Conservation (phyloP, 2,797 vertebrate genomes). For the Trematocara caparti region DNA sequence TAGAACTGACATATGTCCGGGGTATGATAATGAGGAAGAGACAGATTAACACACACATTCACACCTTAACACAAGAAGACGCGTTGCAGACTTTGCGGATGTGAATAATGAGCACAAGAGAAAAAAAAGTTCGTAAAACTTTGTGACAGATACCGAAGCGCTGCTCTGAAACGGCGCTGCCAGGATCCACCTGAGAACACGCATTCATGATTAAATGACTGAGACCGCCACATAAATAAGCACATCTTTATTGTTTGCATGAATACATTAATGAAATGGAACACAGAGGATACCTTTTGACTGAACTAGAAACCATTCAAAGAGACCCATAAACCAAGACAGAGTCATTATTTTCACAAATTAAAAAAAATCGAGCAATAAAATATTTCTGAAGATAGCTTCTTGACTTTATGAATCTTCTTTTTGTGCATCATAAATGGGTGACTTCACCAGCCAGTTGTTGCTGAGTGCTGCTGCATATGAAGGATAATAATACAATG, state of each 20-base stretch:
- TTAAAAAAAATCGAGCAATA: background rate
- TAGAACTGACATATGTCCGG: conserved; percentile 17
- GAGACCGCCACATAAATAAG: background rate
- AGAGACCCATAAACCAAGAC: background rate
- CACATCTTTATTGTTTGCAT: background rate
- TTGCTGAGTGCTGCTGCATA: background rate
- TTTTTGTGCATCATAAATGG: background rate
- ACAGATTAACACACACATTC: background rate
- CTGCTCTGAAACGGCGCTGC: background rate
- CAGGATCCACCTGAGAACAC: background rate
- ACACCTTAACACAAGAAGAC: background rate
- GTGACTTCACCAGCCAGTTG: background rate
- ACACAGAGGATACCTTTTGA: background rate
- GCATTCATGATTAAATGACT: background rate
- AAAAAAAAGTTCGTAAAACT: background rate
- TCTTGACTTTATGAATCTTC: background rate
- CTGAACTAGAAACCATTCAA: background rate
- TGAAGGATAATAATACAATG: background rate
- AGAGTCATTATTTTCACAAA: background rate
- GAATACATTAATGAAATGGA: background rate
- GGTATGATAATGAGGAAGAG: conserved; percentile 58
- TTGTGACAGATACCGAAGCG: background rate
- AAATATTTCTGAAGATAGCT: background rate
- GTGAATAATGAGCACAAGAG: background rate
- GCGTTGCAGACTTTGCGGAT: conserved; percentile 23